Conservation (phyloP, 2,113 vertebrate genomes). For the Suricata suricatta region DNA sequence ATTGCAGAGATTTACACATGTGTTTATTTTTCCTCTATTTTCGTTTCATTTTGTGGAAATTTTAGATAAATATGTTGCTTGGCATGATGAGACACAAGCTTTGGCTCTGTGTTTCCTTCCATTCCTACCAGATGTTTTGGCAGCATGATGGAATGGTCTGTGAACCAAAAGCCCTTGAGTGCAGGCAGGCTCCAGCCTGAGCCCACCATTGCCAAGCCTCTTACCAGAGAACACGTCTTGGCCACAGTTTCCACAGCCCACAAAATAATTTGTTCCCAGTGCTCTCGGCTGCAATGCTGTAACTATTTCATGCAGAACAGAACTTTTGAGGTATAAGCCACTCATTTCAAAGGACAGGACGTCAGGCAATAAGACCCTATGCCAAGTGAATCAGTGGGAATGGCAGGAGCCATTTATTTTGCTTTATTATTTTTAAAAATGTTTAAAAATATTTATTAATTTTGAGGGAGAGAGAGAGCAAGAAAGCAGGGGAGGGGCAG, state of each 20-base stretch:
- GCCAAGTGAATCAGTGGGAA: not conserved
- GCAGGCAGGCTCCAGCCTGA: not conserved
- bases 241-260: not conserved
- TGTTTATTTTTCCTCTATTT: not conserved
- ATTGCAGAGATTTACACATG: not conserved
- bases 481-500: too few relatives aligned
- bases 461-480: too few relatives aligned
- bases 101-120: not conserved
- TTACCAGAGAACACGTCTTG: too few relatives aligned
- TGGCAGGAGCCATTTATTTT: not conserved
- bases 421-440: too few relatives aligned
- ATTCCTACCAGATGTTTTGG: not conserved
- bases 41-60: not conserved
- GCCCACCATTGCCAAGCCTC: not conserved
- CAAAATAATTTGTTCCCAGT: not conserved
- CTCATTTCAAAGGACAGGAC: not conserved
- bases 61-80: not conserved
- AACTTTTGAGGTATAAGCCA: not conserved
- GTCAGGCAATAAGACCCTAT: not conserved
- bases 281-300: not conserved
- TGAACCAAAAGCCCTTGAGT: not conserved
- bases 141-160: too few relatives aligned
- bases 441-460: too few relatives aligned
- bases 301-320: not conserved
- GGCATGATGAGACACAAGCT: not conserved